Conservation (phyloP, 2,888 invertebrate species). For the Adela reaumurella region DNA sequence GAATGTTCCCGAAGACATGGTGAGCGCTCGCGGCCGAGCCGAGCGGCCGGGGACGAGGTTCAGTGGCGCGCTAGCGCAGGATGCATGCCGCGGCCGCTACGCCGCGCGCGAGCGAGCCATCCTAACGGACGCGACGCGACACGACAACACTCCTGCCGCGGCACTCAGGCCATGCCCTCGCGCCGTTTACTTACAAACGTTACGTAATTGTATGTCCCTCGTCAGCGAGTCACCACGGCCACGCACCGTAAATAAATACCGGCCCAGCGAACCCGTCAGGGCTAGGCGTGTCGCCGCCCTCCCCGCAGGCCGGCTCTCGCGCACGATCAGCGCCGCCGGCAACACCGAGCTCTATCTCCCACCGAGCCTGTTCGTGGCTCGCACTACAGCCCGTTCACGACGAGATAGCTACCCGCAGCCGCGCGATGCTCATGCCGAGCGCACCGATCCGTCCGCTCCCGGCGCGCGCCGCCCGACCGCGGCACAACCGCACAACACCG, state of each 20-base stretch:
- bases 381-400: not conserved
- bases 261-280: not conserved
- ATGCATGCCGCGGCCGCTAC: not conserved
- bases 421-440: not conserved
- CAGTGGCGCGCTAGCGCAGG: not conserved
- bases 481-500: not conserved
- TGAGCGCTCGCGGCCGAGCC: conserved; percentile 16
- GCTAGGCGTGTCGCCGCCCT: not conserved
- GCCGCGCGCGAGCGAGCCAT: not conserved
- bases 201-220: not conserved
- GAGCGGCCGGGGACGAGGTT: not conserved
- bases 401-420: not conserved
- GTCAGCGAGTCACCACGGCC: not conserved
- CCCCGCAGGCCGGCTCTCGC: not conserved
- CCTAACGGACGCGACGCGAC: not conserved
- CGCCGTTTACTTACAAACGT: not conserved
- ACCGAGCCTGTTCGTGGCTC: not conserved
- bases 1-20: conserved; percentile 81
- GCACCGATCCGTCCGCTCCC: not conserved
- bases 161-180: not conserved
- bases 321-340: not conserved
- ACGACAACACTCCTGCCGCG: not conserved
- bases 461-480: not conserved
- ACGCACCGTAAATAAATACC: not conserved
- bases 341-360: not conserved